Evolutionary conservation across 2,113 vertebrate species (phyloP).

Genomic region (Callopanchax toddi): DNA sequence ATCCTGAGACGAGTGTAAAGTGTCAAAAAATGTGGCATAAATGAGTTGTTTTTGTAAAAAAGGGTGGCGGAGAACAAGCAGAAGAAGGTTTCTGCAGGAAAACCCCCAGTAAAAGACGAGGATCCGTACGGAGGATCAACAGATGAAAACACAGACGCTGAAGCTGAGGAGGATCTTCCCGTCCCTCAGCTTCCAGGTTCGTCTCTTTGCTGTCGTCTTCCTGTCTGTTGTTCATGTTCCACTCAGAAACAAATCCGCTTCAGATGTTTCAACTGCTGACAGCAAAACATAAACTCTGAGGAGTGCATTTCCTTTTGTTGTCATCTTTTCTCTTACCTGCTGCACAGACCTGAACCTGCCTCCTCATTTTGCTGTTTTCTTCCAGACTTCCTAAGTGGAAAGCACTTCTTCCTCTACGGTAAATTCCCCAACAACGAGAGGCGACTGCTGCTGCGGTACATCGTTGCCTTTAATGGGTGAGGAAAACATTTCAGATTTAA

Average conservation of each 20-base stretch:
- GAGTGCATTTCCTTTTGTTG: not conserved
- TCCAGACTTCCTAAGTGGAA: slow-evolving; percentile 87
- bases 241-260: not conserved
- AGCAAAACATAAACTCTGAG: not conserved
- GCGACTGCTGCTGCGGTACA: slow-evolving; percentile 85
- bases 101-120: slow-evolving; percentile 40
- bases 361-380: not conserved
- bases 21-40: not conserved
- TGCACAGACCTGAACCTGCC: not conserved
- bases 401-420: slow-evolving; percentile 88
- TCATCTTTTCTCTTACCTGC: not conserved
- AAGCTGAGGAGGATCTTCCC: slow-evolving; percentile 80
- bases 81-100: slow-evolving; percentile 50
- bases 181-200: slow-evolving; percentile 87
- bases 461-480: slow-evolving; percentile 90
- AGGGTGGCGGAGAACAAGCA: slow-evolving; percentile 77
- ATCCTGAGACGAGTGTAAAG: too few species aligned
- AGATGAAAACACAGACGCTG: slow-evolving; percentile 88
- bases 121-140: slow-evolving; percentile 88
- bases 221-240: not conserved
- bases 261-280: not conserved
- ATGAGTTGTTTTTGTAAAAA: slow-evolving; percentile 39
- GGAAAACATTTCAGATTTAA: slow-evolving; percentile 20
- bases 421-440: slow-evolving; percentile 86
- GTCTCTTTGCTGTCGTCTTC: not conserved